Evolutionary conservation across 2,113 vertebrate genomes (phyloP), one percentile per base, ranked within the genome.

Genomic region (Hassar affinis): DNA sequence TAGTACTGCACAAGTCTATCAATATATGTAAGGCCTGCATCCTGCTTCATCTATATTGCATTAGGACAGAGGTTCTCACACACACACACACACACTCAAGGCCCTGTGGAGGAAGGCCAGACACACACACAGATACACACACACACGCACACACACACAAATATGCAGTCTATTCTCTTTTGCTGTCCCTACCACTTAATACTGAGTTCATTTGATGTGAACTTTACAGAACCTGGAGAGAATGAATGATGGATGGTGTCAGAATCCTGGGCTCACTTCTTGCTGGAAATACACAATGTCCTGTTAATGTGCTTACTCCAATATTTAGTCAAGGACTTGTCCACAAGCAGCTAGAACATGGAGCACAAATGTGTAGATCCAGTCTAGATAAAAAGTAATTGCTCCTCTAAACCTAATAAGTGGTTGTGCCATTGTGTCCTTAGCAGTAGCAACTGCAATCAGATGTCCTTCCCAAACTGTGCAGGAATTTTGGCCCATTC

Each of bases 1-100:
- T 97, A 98, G 96, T 97, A 96, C 96, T 93, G 95, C 95, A 96
- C 94, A 72, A 87, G 85, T 96, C 95, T 96, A 96, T 96, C 95
- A 95, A 95, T 96, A 96, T 97, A 97, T 98, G 97, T 97, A 96
- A 96, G 95, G 95, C 95, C 95, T 95, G 84, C 64, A 98, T 96
- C 96, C 96, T 96, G 94, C 90, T 95, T 98, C 95, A 96, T 99
- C 97, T 98, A 98, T 97, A 99, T 98, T 99, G 95, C 96, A 99
- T 98, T 96, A 98, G 84, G 80, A 85, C 81, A 83, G 84, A 87
- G 79, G 84, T 82, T 81, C 86, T 51, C 61, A 33, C 80, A 83
- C 80, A 87, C 81, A 42, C 38, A 42, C 38, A 42, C 38, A 42
- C 38, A 42, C 38, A 42, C n/a, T 76, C 59, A 69, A 85, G 69